These are phyloP conservation scores for Diarsia rubi DNA, from an alignment of 2,888 invertebrate species.

Conservation along the genomic window DNA sequence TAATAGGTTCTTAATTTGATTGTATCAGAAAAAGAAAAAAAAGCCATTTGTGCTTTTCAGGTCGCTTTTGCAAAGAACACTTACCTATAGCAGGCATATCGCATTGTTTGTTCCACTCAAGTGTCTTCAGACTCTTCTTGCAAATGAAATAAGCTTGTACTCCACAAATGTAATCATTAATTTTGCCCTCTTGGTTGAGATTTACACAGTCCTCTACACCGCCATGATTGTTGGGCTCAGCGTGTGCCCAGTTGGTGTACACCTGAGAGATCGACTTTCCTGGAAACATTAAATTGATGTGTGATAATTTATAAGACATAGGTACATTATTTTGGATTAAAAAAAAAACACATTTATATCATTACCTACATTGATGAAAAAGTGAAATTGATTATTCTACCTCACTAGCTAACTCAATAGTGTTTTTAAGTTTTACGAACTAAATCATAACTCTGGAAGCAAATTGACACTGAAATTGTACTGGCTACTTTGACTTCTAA, in stretches of 20 bases:
- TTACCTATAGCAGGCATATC: conserved; percentile 78
- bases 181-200: not conserved
- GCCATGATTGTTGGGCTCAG: conserved; percentile 78
- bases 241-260: conserved; percentile 77
- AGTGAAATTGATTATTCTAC: no score
- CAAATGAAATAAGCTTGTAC: conserved; percentile 74
- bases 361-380: no score
- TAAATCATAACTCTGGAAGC: not conserved
- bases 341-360: not conserved
- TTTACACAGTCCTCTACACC: conserved; percentile 71
- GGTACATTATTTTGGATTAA: not conserved
- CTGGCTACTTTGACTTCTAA: not conserved
- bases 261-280: conserved; percentile 76
- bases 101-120: conserved; percentile 81
- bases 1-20: not conserved
- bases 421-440: not conserved
- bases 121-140: conserved; percentile 75
- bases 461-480: not conserved
- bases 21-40: no score
- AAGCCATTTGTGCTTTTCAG: not conserved
- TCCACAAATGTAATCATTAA: conserved; percentile 6
- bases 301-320: not conserved
- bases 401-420: not conserved
- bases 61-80: not conserved
- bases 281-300: conserved; percentile 56